Evolutionary conservation across 2,797 vertebrate genomes (phyloP), one percentile per base, ranked within the genome.

Genomic region (Rhynchonycteris naso): DNA sequence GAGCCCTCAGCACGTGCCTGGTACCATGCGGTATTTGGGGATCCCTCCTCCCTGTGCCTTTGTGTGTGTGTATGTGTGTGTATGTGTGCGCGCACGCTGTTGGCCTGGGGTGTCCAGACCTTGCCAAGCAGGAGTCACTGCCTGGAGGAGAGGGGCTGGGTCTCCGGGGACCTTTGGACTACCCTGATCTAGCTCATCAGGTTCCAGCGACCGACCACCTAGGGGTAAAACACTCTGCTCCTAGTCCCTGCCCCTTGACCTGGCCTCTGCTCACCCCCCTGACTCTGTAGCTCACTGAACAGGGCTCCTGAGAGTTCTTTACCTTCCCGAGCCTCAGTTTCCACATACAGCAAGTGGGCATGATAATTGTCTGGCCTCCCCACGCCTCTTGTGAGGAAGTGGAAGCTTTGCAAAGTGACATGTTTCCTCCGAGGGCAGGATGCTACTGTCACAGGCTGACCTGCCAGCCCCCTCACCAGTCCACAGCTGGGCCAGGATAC

Each of bases 401-500:
- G 35, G 30, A 33, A 65, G 22, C 5, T 54, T 65, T 61, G 58
- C 26, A 18, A 47, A 26, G 30, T 5, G 1, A 5, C n/a, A 35
- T 3, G 3, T 50, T 52, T 54, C 75, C 19, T 58, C 66, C 7
- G 30, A 61, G 18, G 19, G 6, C 0, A 26, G 19, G 33, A 8
- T 26, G 58, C 5, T 0, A 4, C 59, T 7, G 30, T 56, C 35
- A 4, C 13, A 8, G 47, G 43, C 43, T 43, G 68, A 26, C 13
- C 69, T 1, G 5, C 52, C 22, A 10, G 2, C 8, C 28, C n/a
- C 16, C 24, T 22, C 4, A 1, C 80, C 30, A 22, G 5, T 21
- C 19, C 18, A 1, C 94, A 97, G 97, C 94, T 97, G 97, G 22
- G 65, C 28, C 59, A 26, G 0, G 4, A 4, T 26, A 10, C 56